Base-by-base conservation (phyloP, 2,888 invertebrate genomes). In the Ophioninae sp. region DNA sequence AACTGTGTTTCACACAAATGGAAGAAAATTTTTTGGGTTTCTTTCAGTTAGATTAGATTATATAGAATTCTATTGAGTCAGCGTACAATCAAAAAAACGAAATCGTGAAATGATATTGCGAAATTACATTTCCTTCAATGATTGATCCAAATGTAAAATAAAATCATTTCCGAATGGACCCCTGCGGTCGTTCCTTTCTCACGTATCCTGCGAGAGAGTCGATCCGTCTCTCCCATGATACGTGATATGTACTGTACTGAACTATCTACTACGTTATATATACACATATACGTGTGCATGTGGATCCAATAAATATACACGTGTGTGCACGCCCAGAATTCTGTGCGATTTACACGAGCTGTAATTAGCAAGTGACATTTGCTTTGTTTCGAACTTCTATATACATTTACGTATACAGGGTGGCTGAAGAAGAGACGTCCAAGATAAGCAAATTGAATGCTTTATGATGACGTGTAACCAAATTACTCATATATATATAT, bases 331-430 rank as follows among this genome's bases (percentile, higher is more conserved):
- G 30, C 56, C 64, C 62, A 10, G 23, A 56, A 56, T 79, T 72
- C 70, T 39, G 57, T 56, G 61, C 81, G 68, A 23, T 50, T 70
- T 74, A 73, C 79, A 65, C 57, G 74, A 80, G 44, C 56, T 81
- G 83, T 79, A 84, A 86, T 86, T 86, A 86, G 81, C 82, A 75
- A 86, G 83, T 83, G 84, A 86, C 84, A 86, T 84, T 86, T 84
- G 81, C 78, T 68, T 76, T 75, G 72, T 68, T 39, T 65, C 69
- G 73, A 56, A 82, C 50, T 50, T 50, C 50, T 5, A 17, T 50
- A 13, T 41, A 10, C 10, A 41, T 41, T 8, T 65, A 79, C 61
- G 41, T 70, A 75, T 61, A 72, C 30, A 76, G 3, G 30, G 30
- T 30, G 30, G 30, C 30, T 3, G 30, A 3, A 30, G 30, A 3